phyloP scores from a whole-genome alignment of 30 jellyfish, hydroid and myxozoan genomes.

The Aurelia aurita complex sp. Pacific region DNA sequence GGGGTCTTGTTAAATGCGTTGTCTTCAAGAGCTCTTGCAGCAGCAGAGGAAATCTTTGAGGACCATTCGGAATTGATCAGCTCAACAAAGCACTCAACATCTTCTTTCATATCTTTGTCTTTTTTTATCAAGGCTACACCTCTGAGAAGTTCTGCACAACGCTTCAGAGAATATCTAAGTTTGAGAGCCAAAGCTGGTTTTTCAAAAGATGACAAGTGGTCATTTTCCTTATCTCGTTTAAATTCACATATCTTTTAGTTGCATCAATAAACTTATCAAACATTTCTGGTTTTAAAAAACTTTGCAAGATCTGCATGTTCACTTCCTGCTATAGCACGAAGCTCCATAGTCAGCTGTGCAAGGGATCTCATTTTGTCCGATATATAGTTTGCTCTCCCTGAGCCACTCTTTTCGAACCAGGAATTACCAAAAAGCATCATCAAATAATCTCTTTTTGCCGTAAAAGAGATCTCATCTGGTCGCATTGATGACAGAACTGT shows the following conservation, averaged over 20 bases:
- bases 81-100: constrained; percentile 21
- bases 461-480: constrained; percentile 36
- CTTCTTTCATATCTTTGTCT: constrained; percentile 18
- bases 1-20: too few relatives aligned
- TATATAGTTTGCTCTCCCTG: constrained; percentile 21
- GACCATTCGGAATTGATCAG: constrained; percentile 49
- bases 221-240: constrained; percentile 15
- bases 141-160: constrained; percentile 25
- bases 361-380: constrained; percentile 54
- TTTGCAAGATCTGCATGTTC: constrained; percentile 16
- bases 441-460: constrained; percentile 27
- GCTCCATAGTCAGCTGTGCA: constrained; percentile 45
- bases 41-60: constrained; percentile 22
- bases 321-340: constrained; percentile 3
- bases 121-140: constrained; percentile 16
- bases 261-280: constrained; percentile 41
- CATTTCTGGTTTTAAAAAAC: constrained; percentile 4
- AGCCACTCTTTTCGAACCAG: constrained; percentile 28
- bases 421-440: constrained; percentile 41
- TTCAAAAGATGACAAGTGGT: constrained; percentile 34
- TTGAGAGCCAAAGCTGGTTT: constrained; percentile 49
- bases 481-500: constrained; percentile 24
- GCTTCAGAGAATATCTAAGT: constrained; percentile 31
- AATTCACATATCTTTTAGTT: constrained; percentile 37
- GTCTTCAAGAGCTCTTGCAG: too few relatives aligned